phyloP scores from a whole-genome alignment of 2,113 vertebrate genomes.

The Petromus typicus region DNA sequence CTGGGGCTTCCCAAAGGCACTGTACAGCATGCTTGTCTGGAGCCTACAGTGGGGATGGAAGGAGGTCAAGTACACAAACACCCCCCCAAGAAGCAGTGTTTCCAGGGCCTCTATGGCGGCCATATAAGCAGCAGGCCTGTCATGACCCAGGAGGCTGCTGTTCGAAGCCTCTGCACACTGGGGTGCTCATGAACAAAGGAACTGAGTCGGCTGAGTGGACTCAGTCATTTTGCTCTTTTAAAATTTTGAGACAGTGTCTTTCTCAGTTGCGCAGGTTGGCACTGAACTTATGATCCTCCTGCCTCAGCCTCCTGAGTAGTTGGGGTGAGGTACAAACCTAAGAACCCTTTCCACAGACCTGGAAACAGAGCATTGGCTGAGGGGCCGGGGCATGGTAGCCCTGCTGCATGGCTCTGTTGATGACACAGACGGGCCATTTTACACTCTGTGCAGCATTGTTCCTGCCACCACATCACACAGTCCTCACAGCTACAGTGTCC shows the following conservation, averaged over 20 bases:
- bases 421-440: accelerated
- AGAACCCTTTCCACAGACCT: background rate
- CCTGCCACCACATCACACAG: background rate
- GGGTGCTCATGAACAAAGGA: no score
- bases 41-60: no score
- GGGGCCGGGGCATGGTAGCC: accelerated
- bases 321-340: background rate
- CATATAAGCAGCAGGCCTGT: no score
- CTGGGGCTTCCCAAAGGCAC: no score
- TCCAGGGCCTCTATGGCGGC: no score
- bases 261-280: background rate
- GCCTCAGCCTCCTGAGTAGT: background rate
- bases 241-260: background rate
- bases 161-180: no score
- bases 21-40: no score
- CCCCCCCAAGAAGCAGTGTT: no score
- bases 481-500: background rate
- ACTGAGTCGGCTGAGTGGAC: no score
- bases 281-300: background rate
- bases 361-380: background rate
- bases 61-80: no score
- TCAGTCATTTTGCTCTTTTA: background rate
- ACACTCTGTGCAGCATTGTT: background rate
- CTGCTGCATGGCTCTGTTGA: background rate
- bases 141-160: no score